Percentiles rank a stretch among this genome's conserved stretches.
Evolutionary conservation across 2,888 invertebrate species (phyloP).

Genomic region (Netelia virgata): DNA sequence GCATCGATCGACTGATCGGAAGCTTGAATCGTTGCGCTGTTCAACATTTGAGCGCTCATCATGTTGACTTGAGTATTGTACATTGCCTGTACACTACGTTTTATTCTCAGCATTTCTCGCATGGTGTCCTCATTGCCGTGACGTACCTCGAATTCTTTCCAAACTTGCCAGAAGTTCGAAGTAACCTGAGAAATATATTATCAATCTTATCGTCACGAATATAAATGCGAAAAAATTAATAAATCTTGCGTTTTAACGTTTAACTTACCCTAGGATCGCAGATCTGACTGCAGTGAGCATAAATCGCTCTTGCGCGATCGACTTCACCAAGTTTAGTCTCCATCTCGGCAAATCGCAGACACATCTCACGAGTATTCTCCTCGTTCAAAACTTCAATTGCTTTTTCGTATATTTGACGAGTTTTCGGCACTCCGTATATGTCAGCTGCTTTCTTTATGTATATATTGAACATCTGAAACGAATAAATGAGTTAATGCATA

Average conservation of each 20-base stretch:
- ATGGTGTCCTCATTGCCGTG: slow-evolving; percentile 99
- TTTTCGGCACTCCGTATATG: slow-evolving; percentile 98
- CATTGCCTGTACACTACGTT: slow-evolving; percentile 98
- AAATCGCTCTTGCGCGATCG: slow-evolving; percentile 98
- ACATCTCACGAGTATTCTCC: slow-evolving; percentile 97
- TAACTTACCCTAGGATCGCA: slow-evolving; percentile 97
- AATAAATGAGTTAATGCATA: not conserved
- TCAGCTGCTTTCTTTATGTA: slow-evolving; percentile 99
- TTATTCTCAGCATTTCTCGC: slow-evolving; percentile 99
- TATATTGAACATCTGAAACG: slow-evolving; percentile 95
- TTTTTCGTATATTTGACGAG: slow-evolving; percentile 98
- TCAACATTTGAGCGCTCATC: slow-evolving; percentile 99
- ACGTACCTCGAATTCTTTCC: slow-evolving; percentile 99
- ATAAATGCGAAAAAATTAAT: too few relatives aligned
- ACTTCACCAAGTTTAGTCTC: slow-evolving; percentile 99
- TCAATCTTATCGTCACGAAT: too few relatives aligned
- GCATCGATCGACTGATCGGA: slow-evolving; percentile 92
- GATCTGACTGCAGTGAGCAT: slow-evolving; percentile 99
- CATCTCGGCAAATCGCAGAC: slow-evolving; percentile 98
- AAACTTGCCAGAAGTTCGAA: slow-evolving; percentile 98
- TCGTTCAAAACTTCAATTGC: slow-evolving; percentile 98
- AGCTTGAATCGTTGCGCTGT: slow-evolving; percentile 90
- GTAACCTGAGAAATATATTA: slow-evolving; percentile 86
- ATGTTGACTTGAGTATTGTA: slow-evolving; percentile 99
- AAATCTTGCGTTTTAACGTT: not conserved